phyloP scores from a whole-genome alignment of 64 coral and sea anemone genomes.

The Montipora sp. region DNA sequence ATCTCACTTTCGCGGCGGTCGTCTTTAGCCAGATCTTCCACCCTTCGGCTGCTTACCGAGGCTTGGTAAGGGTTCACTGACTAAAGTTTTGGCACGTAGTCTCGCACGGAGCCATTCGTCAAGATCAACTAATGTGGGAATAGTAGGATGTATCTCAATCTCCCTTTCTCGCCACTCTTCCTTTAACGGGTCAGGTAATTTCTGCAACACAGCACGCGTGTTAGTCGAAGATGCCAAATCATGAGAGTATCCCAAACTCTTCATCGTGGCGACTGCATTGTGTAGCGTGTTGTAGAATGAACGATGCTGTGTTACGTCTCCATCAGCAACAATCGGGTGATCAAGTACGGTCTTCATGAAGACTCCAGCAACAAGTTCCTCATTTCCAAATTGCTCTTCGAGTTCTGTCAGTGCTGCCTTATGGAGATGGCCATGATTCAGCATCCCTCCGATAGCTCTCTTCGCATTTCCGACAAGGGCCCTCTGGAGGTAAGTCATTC shows the following conservation, averaged over 20 bases:
- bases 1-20: constrained; percentile 5
- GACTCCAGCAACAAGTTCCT: too few relatives aligned
- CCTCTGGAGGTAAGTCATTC: constrained; percentile 68
- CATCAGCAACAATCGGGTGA: too few relatives aligned
- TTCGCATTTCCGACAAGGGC: constrained; percentile 39
- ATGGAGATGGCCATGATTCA: constrained; percentile 71
- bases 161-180: constrained; percentile 64
- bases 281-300: too few relatives aligned
- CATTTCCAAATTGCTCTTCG: constrained; percentile 50
- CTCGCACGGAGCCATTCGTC: constrained; percentile 30
- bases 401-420: constrained; percentile 58
- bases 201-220: constrained; percentile 48
- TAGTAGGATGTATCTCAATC: background rate
- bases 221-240: constrained; percentile 58
- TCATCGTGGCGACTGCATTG: constrained; percentile 54
- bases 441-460: constrained; percentile 57
- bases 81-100: constrained; percentile 31
- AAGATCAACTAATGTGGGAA: constrained; percentile 35
- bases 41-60: background rate
- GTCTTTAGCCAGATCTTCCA: constrained; percentile 21
- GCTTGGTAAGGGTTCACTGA: background rate
- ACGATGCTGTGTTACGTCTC: too few relatives aligned
- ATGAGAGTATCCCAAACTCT: constrained; percentile 43
- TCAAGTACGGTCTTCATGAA: too few relatives aligned
- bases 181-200: constrained; percentile 62